Evolutionary conservation across 2,888 invertebrate species (phyloP), one percentile per base, ranked within the genome.

Genomic region (Clunio marinus): DNA sequence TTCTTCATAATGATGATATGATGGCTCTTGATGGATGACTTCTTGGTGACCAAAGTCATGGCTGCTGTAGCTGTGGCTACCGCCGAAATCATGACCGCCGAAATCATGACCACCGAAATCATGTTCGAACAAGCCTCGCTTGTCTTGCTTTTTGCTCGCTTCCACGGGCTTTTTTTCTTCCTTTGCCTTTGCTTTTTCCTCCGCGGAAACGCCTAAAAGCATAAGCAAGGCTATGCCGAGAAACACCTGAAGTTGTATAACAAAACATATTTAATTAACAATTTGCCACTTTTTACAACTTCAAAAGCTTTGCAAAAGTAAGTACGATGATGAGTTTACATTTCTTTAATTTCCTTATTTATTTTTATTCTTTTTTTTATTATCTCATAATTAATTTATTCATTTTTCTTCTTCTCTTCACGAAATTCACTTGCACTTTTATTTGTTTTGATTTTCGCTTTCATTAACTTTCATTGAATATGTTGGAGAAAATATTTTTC

Each of bases 131-230:
- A 90, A 79, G 69, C 90, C 89, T 74, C 90, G 84, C 76, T 90
- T 90, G 72, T 88, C 88, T 76, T 88, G 87, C 73, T 88, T 86
- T 75, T 88, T 88, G 58, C 58, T 58, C 71, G 86, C 86, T 28
- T 68, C 68, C 7, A 58, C 58, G 7, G 68, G 27, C 41, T 68
- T 68, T 41, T 46, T 17, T 15, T 68, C 68, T 35, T 68, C 68
- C 20, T 58, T 68, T 8, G 15, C 22, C 74, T 15, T 80, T 75
- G 81, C 17, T 24, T 67, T 67, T 37, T 68, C 68, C 13, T 68
- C 68, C 4, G 68, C 68, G 27, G 41, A 41, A 45, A 28, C 68
- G 57, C 57, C 68, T 32, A 60, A 2, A 60, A 60, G 13, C 27
- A 57, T 20, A 5, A 67, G 55, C 57, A 45, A 58, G 57, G 68